Evolutionary conservation across 2,797 vertebrate genomes (phyloP), one percentile per base, ranked within the genome.

Genomic region (Muraenolepis orangiensis): DNA sequence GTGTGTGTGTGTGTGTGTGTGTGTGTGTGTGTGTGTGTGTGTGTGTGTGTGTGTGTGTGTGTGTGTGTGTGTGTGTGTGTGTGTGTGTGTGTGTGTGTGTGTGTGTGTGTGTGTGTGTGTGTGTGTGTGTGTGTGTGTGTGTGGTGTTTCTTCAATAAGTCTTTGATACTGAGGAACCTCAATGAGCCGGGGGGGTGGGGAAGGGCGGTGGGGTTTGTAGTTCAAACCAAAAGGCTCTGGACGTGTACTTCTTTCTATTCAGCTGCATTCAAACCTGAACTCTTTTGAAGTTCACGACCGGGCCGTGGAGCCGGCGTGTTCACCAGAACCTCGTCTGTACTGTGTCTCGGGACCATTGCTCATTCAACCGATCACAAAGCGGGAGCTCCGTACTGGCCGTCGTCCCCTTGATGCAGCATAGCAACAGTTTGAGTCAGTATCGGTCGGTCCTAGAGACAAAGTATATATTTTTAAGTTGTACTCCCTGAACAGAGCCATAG

Each of bases 171-270:
- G 84, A 73, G 81, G 84, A 81, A 87, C 84, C 84, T 88, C 82
- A 86, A 85, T 85, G 82, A 78, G 81, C 82, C 80, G 81, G 89
- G 85, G 78, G 81, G 75, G 86, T 86, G 80, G 82, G 82, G 87
- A 85, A 82, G 75, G 89, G 88, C 89, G 51, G 51, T 2, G n/a
- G n/a, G 57, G n/a, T 7, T 26, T 91, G 88, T 87, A 82, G 87
- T 83, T 75, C 84, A 32, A 66, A 38, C 73, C n/a, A 64, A 85
- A 90, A 85, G 88, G 89, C 86, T 87, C 86, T 89, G 87, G 88
- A 89, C 91, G 90, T 88, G 76, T 83, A 89, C 88, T 89, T 87
- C 88, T 91, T 89, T 87, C 88, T 91, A 84, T 88, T 82, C 78
- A 79, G 79, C 76, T 82, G 86, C 82, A 84, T 87, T 91, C 86